These are phyloP conservation scores for Sabatieria punctata DNA, from an alignment of 2,888 invertebrate species.

Conservation along the genomic window DNA sequence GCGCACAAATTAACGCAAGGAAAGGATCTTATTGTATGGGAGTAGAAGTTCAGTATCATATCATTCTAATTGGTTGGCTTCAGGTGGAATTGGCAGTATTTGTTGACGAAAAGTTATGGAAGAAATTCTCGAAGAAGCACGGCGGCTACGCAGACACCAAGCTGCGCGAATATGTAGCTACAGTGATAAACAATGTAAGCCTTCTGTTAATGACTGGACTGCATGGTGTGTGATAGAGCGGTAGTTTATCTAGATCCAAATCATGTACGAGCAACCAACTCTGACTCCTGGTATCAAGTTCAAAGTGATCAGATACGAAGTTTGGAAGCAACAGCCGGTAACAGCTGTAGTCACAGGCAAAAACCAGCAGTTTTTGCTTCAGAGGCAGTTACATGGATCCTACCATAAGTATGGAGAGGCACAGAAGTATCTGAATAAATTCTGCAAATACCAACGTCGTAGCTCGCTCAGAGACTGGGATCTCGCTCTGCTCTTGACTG, in stretches of 20 bases:
- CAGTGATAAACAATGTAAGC: conserved; percentile 26
- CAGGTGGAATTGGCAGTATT: conserved; percentile 29
- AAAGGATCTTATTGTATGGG: background rate
- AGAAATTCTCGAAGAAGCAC: conserved; percentile 25
- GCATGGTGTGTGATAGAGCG: background rate
- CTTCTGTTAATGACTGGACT: background rate
- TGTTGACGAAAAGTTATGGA: conserved; percentile 27
- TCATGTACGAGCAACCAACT: conserved; percentile 30
- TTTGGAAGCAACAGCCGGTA: conserved; percentile 26
- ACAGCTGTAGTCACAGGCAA: conserved; percentile 6
- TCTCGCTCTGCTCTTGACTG: conserved; percentile 29
- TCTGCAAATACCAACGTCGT: conserved; percentile 27
- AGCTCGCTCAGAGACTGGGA: conserved; percentile 28
- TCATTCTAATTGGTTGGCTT: background rate
- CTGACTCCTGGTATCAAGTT: conserved; percentile 26
- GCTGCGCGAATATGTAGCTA: conserved; percentile 26
- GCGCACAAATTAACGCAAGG: too few relatives aligned
- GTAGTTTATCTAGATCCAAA: conserved; percentile 20
- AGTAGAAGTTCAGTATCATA: background rate
- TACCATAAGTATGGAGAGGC: conserved; percentile 27
- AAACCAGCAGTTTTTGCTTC: background rate
- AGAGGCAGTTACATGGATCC: background rate
- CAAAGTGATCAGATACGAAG: conserved; percentile 28
- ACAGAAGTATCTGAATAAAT: conserved; percentile 26
- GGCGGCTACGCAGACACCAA: conserved; percentile 20